Conservation (phyloP, 2,888 invertebrate species). For the Marasmarcha lunaedactyla region DNA sequence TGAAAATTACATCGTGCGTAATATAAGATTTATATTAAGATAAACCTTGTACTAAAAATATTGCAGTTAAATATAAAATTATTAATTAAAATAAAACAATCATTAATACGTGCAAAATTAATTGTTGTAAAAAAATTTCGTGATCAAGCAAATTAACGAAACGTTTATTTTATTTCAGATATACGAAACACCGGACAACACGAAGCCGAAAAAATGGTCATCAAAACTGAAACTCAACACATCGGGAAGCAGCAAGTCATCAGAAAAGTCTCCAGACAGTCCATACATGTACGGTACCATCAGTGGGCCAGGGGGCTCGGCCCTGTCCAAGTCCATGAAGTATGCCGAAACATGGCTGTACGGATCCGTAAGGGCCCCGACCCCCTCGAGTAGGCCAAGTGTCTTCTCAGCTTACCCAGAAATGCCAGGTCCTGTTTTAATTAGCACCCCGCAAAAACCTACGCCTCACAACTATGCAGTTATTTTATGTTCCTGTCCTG, state of each 20-base stretch:
- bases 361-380: constrained; percentile 76
- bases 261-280: constrained; percentile 58
- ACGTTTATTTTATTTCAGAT: constrained; percentile 52
- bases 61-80: too few relatives aligned
- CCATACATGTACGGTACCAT: constrained; percentile 62
- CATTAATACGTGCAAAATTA: too few relatives aligned
- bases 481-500: constrained; percentile 84
- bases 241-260: constrained; percentile 53
- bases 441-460: constrained; percentile 66
- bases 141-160: too few relatives aligned
- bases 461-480: constrained; percentile 76
- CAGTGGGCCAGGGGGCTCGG: constrained; percentile 74
- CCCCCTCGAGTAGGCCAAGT: constrained; percentile 53
- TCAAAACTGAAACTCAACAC: constrained; percentile 74
- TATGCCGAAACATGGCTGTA: constrained; percentile 89
- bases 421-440: constrained; percentile 53
- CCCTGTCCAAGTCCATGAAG: constrained; percentile 86
- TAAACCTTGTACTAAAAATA: too few relatives aligned
- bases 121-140: too few relatives aligned
- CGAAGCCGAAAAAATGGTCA: constrained; percentile 78
- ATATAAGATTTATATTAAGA: too few relatives aligned
- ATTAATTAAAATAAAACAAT: too few relatives aligned
- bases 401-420: constrained; percentile 63
- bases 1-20: too few relatives aligned
- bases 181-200: constrained; percentile 62